Conservation (phyloP, 2,113 vertebrate species). For the Albula goreensis region DNA sequence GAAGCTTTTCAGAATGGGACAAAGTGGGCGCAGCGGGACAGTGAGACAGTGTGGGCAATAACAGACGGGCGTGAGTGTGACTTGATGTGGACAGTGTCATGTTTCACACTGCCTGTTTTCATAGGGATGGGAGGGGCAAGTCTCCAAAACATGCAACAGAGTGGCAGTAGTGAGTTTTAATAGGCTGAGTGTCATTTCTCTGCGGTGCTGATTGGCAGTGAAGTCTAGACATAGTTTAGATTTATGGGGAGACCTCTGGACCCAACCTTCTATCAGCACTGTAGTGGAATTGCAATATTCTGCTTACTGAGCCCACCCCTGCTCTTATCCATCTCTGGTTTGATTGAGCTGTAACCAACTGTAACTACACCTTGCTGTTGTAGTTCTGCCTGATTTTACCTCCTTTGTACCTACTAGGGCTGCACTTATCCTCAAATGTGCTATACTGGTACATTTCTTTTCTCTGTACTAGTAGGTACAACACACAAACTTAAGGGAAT, state of each 20-base stretch:
- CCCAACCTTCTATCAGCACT: not conserved
- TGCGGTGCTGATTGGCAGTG: not conserved
- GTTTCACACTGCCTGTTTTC: not conserved
- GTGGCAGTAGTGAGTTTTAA: not conserved
- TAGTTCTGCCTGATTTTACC: constrained; percentile 51
- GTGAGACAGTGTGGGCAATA: not conserved
- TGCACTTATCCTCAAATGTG: constrained; percentile 65
- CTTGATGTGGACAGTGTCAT: not conserved
- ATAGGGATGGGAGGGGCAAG: not conserved
- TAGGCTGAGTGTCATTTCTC: not conserved
- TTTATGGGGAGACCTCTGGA: not conserved
- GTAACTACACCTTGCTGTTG: constrained; percentile 20
- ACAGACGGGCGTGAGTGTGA: not conserved
- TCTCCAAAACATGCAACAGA: not conserved
- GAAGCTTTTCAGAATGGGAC: not conserved
- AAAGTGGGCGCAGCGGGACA: not conserved
- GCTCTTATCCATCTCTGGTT: not conserved
- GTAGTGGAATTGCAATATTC: not conserved
- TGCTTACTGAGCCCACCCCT: not conserved
- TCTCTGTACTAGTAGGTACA: constrained; percentile 62
- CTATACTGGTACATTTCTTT: constrained; percentile 42
- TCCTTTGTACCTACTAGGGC: constrained; percentile 64
- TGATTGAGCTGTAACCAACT: constrained; percentile 17
- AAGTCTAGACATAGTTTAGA: not conserved
- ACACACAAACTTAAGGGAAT: constrained; percentile 65